Conservation (phyloP, 2,113 vertebrate genomes). For the Mungos mungo region DNA sequence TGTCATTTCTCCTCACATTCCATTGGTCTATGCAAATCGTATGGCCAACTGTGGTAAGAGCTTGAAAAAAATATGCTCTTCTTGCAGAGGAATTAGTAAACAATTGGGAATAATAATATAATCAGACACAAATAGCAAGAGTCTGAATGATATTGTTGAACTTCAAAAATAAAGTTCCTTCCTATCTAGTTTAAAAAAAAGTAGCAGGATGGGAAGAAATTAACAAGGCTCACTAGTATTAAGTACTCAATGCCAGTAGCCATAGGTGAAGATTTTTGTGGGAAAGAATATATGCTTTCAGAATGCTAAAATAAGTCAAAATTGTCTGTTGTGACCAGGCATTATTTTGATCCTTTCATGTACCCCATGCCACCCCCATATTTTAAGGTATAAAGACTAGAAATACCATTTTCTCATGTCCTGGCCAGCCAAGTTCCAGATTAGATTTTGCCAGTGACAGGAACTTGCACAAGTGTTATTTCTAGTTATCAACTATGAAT, state of each 20-base stretch:
- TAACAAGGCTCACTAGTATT: background rate
- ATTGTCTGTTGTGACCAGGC: background rate
- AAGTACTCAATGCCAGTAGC: background rate
- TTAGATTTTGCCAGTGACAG: background rate
- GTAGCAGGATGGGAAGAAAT: background rate
- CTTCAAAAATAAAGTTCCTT: background rate
- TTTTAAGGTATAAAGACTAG: background rate
- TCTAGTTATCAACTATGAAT: background rate
- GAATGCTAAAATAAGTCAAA: background rate
- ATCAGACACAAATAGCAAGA: background rate
- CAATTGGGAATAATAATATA: background rate
- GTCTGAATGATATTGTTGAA: background rate
- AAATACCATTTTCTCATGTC: background rate
- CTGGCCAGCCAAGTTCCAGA: background rate
- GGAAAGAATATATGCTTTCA: background rate
- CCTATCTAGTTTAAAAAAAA: background rate
- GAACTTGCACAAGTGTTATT: background rate
- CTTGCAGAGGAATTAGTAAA: background rate
- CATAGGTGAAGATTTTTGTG: background rate
- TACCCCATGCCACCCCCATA: background rate
- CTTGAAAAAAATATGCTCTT: background rate
- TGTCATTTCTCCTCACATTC: background rate
- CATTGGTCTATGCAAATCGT: background rate
- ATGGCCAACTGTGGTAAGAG: background rate
- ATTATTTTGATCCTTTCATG: background rate